Conservation (phyloP, 2,797 vertebrate species). For the Lepus townsendii region DNA sequence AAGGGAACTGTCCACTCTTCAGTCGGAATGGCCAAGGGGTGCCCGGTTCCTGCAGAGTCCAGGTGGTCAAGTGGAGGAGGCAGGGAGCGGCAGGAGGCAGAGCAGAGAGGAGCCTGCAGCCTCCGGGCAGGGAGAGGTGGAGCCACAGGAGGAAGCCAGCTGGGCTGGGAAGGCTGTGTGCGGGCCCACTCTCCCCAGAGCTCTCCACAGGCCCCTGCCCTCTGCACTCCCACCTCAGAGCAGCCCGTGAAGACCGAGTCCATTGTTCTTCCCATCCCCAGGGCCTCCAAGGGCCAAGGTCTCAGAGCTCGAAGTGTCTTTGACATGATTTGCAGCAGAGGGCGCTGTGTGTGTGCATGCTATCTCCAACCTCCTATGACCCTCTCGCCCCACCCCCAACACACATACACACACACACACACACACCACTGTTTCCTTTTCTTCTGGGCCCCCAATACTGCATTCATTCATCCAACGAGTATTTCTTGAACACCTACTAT, state of each 20-base stretch:
- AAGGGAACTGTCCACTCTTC: conserved; percentile 40
- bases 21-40: conserved; percentile 48
- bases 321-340: not conserved
- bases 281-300: not conserved
- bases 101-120: not conserved
- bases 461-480: not conserved
- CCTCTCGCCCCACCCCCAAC: too few species aligned
- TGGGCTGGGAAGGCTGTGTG: not conserved
- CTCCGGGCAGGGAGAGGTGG: not conserved
- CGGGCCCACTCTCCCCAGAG: not conserved
- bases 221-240: not conserved
- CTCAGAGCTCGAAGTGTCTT: not conserved
- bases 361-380: not conserved
- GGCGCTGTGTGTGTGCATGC: too few species aligned
- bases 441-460: not conserved
- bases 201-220: not conserved
- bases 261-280: not conserved
- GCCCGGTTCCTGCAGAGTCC: conserved; percentile 44
- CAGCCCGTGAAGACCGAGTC: not conserved
- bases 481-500: conserved; percentile 19
- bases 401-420: too few species aligned
- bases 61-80: conserved; percentile 55
- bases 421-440: not conserved
- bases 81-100: not conserved
- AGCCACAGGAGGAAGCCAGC: too few species aligned